Percentiles rank a stretch among this genome's conserved stretches.
Conservation (phyloP, 2,113 vertebrate genomes). For the Martes martes region DNA sequence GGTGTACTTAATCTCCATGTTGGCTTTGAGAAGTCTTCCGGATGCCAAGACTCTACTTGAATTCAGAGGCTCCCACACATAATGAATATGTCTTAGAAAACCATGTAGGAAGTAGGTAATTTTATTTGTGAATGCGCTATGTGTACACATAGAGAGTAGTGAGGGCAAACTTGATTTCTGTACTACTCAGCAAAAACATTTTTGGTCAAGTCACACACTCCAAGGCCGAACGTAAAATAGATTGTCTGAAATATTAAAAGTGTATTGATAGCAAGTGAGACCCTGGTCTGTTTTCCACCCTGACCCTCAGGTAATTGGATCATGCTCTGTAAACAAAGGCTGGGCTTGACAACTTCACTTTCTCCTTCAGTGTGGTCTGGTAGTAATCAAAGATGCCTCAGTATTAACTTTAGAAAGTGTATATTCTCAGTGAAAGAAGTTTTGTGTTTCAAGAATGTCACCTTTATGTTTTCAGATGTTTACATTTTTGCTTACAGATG, state of each 20-base stretch:
- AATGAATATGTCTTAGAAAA: constrained; percentile 41
- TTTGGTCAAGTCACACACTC: not conserved
- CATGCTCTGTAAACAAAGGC: constrained; percentile 76
- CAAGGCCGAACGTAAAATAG: not conserved
- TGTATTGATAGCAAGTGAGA: constrained; percentile 36
- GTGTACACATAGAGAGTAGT: not conserved
- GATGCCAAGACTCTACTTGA: constrained; percentile 22
- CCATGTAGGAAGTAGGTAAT: not conserved
- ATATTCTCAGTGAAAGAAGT: constrained; percentile 62
- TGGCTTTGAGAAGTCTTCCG: not conserved
- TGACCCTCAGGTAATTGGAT: constrained; percentile 64
- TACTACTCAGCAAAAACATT: not conserved
- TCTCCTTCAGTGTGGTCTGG: constrained; percentile 66
- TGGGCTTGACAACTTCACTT: constrained; percentile 71
- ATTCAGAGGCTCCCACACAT: not conserved
- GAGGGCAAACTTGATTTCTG: not conserved
- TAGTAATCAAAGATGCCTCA: constrained; percentile 77
- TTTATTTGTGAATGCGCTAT: not conserved
- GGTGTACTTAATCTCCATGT: not conserved
- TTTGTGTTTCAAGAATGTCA: constrained; percentile 76
- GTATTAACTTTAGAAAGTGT: constrained; percentile 63
- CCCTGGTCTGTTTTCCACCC: constrained; percentile 64
- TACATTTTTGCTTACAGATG: constrained; percentile 80
- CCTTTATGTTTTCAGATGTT: constrained; percentile 74
- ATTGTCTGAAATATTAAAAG: constrained; percentile 55